Conservation (phyloP, 2,113 vertebrate genomes). For the Uria aalge region DNA sequence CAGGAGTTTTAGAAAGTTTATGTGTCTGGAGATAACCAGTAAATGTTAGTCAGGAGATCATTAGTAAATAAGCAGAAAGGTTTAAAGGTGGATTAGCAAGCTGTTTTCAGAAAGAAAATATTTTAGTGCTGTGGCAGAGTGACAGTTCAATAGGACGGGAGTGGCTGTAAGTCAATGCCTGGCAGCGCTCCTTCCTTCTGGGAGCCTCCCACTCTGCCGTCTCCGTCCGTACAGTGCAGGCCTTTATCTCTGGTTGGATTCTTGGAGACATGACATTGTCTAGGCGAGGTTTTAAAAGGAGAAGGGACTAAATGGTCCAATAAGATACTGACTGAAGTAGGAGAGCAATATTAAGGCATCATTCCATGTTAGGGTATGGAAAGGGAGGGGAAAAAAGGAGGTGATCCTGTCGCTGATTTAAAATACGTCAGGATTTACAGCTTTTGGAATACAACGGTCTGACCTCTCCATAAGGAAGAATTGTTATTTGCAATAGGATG, state of each 20-base stretch:
- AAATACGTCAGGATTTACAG: neutral
- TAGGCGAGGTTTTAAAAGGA: neutral
- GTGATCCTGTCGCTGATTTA: neutral
- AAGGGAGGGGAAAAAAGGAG: neutral
- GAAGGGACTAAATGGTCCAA: neutral
- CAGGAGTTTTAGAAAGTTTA: neutral
- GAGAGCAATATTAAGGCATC: neutral
- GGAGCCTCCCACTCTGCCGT: neutral
- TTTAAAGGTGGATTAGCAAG: neutral
- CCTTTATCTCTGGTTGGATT: neutral
- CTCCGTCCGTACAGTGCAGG: neutral
- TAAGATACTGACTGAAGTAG: neutral
- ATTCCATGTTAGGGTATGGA: neutral
- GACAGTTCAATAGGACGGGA: slow-evolving; percentile 49
- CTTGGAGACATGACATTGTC: neutral
- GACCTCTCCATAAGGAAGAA: neutral
- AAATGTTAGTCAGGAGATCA: neutral
- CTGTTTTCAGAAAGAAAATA: slow-evolving; percentile 14
- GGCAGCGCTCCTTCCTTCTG: neutral
- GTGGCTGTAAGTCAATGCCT: slow-evolving; percentile 57
- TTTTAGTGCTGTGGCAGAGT: slow-evolving; percentile 23
- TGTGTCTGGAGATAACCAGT: neutral
- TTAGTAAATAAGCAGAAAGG: neutral
- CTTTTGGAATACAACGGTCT: neutral
- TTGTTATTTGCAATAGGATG: neutral